Conservation (phyloP, 2,113 vertebrate species). For the Microtus richardsoni region DNA sequence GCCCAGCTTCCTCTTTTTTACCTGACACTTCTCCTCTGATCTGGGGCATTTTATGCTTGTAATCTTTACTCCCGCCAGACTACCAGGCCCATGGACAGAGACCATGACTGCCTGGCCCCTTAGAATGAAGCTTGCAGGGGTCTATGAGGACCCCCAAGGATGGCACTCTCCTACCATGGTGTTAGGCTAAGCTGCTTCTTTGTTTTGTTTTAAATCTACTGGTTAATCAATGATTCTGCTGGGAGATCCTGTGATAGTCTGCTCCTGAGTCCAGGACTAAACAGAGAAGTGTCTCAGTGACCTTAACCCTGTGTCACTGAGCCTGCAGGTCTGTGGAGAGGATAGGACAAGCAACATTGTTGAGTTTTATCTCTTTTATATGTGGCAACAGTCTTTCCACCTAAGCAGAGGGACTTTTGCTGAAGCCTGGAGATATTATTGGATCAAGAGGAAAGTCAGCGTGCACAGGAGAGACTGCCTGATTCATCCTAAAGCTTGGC, state of each 20-base stretch:
- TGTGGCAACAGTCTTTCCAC: not conserved
- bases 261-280: not conserved
- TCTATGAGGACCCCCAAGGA: no score
- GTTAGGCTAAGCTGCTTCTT: no score
- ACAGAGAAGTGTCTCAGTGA: not conserved
- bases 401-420: no score
- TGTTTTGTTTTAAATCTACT: not conserved
- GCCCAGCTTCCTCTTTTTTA: no score
- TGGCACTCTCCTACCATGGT: accelerated
- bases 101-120: not conserved
- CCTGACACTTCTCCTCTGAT: not conserved
- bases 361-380: accelerated
- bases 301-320: not conserved
- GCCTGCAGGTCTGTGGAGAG: accelerated
- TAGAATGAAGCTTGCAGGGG: not conserved
- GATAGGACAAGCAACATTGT: accelerated
- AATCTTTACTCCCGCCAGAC: not conserved
- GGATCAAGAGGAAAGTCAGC: not conserved
- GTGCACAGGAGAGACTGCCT: not conserved
- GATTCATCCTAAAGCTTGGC: not conserved
- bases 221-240: not conserved
- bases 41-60: accelerated
- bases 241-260: not conserved
- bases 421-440: not conserved
- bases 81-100: not conserved